Evolutionary conservation across 2,113 vertebrate species (phyloP), one percentile per base, ranked within the genome.

Genomic region (Scomber scombrus): DNA sequence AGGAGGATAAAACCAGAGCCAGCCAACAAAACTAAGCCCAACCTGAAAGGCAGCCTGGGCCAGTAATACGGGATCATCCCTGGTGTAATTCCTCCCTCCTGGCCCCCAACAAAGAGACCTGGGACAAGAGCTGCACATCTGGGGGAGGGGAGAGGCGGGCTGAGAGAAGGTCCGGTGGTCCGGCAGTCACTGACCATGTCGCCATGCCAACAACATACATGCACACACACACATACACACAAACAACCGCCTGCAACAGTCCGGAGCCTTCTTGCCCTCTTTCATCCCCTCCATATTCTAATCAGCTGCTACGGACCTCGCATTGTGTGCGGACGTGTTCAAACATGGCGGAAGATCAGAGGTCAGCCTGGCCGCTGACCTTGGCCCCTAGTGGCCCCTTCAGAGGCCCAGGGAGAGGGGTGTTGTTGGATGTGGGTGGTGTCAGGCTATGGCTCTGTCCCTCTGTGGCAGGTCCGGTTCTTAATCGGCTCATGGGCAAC

Each of bases 291-390:
- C 85, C 88, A 91, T 93, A 94, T 95, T 95, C 91, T 96, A 95
- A 96, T 96, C 93, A 94, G 90, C 71, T 73, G 81, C 84, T 85
- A 92, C 85, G 90, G 92, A 88, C 85, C 92, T 87, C 72, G 71
- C 89, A 89, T 96, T 96, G 96, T 94, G 84, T 86, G 69, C 43
- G 79, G 95, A 95, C 90, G 88, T 96, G 96, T 95, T 94, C 95
- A 96, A 96, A 96, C 95, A 96, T 95, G 95, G 94, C 89, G 68
- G 89, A 91, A 91, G 91, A 93, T 91, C 90, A 89, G 51, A 66
- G 87, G 93, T 93, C 88, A 91, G n/a, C 69, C 81, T 86, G 92
- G 94, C 90, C 93, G 63, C 87, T 96, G 95, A 96, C 95, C 95
- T 96, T 94, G 94, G 93, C 94, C 94, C 93, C 89, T 54, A 10